Conservation (phyloP, 2,797 vertebrate species). For the Siniperca undulata region DNA sequence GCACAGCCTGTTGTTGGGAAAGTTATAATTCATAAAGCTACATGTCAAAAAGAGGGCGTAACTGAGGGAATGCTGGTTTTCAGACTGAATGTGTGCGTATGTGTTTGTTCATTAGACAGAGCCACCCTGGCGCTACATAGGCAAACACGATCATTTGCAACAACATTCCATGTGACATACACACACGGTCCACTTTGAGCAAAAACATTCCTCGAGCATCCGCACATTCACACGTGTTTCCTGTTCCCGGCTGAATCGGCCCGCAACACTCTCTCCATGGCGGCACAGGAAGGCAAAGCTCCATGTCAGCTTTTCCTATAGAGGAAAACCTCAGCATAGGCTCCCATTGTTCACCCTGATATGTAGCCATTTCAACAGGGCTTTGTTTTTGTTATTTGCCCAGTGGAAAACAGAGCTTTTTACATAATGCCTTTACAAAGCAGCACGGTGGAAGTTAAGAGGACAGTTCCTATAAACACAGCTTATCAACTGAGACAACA, state of each 20-base stretch:
- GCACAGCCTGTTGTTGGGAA: conserved; percentile 53
- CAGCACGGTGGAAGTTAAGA: conserved; percentile 39
- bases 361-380: conserved; percentile 62
- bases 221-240: conserved; percentile 86
- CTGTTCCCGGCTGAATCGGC: conserved; percentile 72
- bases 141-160: conserved; percentile 68
- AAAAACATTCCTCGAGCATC: conserved; percentile 83
- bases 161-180: conserved; percentile 77
- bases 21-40: conserved; percentile 39
- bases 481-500: conserved; percentile 48
- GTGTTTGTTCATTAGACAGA: conserved; percentile 58
- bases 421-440: conserved; percentile 57
- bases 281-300: conserved; percentile 81
- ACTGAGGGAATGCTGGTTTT: conserved; percentile 33
- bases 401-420: conserved; percentile 59
- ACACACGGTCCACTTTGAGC: conserved; percentile 56
- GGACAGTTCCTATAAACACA: conserved; percentile 55
- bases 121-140: conserved; percentile 73
- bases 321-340: conserved; percentile 75
- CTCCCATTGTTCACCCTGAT: conserved; percentile 79
- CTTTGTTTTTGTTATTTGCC: conserved; percentile 77
- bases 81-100: conserved; percentile 39
- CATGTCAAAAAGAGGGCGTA: conserved; percentile 46
- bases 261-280: conserved; percentile 59
- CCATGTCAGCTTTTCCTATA: conserved; percentile 83